Conservation (phyloP, 2,797 vertebrate genomes). For the Thripadectes ignobilis region DNA sequence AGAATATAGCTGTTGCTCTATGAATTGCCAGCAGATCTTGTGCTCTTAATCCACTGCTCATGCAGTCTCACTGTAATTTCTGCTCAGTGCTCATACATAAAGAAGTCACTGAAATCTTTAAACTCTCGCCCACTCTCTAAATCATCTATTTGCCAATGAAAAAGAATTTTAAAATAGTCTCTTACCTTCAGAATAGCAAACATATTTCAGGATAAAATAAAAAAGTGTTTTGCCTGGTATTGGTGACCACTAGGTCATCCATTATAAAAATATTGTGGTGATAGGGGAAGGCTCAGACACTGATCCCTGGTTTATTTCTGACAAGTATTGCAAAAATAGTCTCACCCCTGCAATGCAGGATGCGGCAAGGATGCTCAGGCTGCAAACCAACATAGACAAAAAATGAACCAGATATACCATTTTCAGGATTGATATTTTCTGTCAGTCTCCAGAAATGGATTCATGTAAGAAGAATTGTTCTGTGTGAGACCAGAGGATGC, state of each 20-base stretch:
- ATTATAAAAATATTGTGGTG: neutral
- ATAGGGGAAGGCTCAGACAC: neutral
- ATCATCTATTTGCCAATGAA: neutral
- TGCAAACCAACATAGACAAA: neutral
- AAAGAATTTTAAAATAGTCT: neutral
- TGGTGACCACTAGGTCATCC: neutral
- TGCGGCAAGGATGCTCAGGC: neutral
- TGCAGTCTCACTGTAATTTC: neutral
- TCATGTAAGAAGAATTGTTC: neutral
- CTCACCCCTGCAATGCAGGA: neutral
- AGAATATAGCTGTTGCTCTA: neutral
- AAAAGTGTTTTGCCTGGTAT: neutral
- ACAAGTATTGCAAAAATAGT: neutral
- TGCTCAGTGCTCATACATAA: neutral
- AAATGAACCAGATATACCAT: neutral
- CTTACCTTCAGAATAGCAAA: neutral
- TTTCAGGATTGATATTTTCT: neutral
- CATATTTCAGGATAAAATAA: neutral
- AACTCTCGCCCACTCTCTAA: neutral
- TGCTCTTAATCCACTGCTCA: neutral
- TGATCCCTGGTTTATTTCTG: neutral
- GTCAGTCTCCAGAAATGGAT: neutral
- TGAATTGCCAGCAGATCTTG: neutral
- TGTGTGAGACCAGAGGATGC: neutral
- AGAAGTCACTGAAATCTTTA: neutral